Evolutionary conservation across 1,140 invertebrate genomes (phyloP).

Genomic region (Condylostylus longicornis): DNA sequence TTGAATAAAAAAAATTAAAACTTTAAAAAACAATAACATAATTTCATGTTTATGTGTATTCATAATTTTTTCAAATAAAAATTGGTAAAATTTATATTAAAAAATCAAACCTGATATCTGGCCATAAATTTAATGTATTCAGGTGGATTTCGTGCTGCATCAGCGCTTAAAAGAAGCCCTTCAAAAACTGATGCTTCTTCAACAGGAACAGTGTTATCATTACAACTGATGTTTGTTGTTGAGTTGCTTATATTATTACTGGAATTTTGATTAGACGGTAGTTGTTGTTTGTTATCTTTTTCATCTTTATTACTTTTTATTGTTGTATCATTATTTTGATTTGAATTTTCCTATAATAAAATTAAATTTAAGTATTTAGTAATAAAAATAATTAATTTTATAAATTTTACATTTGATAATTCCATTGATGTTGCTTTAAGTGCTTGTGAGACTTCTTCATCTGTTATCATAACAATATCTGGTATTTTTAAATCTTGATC

Average conservation of each 20-base stretch:
- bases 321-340: too few relatives aligned
- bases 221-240: too few relatives aligned
- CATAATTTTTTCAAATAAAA: background rate
- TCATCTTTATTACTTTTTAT: constrained; percentile 5
- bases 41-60: background rate
- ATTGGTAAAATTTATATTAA: constrained; percentile 1
- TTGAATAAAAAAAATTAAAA: constrained; percentile 9
- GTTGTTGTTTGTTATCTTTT: constrained; percentile 8
- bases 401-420: constrained; percentile 11
- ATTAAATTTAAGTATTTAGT: too few relatives aligned
- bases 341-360: too few relatives aligned
- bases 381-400: too few relatives aligned
- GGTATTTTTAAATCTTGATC: constrained; percentile 24
- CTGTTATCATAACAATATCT: constrained; percentile 17
- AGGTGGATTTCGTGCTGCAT: constrained; percentile 20
- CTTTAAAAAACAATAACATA: constrained; percentile 8
- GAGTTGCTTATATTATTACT: too few relatives aligned
- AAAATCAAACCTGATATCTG: constrained; percentile 20
- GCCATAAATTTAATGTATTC: constrained; percentile 28
- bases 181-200: constrained; percentile 16
- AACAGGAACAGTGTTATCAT: constrained; percentile 9
- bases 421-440: constrained; percentile 11
- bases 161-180: constrained; percentile 22
- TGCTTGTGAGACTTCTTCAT: constrained; percentile 13
- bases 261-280: background rate